These are phyloP conservation scores for Dissostichus mawsoni DNA, from an alignment of 2,113 vertebrate species.

Conservation along the genomic window DNA sequence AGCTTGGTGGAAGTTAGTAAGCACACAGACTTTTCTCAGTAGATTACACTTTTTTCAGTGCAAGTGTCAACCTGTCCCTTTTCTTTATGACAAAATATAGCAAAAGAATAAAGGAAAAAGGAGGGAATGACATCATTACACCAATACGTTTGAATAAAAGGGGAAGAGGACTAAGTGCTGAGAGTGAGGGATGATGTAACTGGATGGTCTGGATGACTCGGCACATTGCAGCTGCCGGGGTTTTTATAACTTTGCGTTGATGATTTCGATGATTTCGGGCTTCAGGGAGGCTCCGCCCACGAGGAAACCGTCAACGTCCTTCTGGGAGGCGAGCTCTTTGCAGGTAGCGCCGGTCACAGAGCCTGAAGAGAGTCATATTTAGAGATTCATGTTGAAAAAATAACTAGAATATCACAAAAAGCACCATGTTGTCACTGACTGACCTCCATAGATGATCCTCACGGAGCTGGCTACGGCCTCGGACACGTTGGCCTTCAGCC, in stretches of 20 bases:
- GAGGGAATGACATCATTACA: conserved; percentile 71
- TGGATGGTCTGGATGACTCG: conserved; percentile 40
- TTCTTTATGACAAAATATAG: conserved; percentile 40
- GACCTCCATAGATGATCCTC: conserved; percentile 94
- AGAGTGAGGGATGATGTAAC: conserved; percentile 41
- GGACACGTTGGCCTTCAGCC: conserved; percentile 89
- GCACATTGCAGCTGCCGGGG: neutral
- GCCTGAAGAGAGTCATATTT: conserved; percentile 72
- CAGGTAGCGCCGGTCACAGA: conserved; percentile 92
- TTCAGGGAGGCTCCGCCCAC: conserved; percentile 95
- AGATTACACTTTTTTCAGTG: conserved; percentile 57
- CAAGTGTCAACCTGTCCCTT: conserved; percentile 70
- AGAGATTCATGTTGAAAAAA: neutral
- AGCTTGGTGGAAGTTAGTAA: conserved; percentile 61
- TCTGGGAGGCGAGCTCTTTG: conserved; percentile 90
- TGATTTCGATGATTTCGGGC: conserved; percentile 93
- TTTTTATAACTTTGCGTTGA: conserved; percentile 90
- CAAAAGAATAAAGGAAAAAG: conserved; percentile 16
- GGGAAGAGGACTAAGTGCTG: conserved; percentile 62
- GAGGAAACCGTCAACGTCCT: conserved; percentile 93
- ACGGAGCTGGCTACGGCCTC: conserved; percentile 88
- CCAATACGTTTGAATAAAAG: conserved; percentile 69
- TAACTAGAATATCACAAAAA: neutral
- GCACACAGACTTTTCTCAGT: conserved; percentile 61
- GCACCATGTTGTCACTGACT: conserved; percentile 6